Evolutionary conservation across 2,888 invertebrate species (phyloP), one percentile per base, ranked within the genome.

Genomic region (Caenorhabditis wallacei): DNA sequence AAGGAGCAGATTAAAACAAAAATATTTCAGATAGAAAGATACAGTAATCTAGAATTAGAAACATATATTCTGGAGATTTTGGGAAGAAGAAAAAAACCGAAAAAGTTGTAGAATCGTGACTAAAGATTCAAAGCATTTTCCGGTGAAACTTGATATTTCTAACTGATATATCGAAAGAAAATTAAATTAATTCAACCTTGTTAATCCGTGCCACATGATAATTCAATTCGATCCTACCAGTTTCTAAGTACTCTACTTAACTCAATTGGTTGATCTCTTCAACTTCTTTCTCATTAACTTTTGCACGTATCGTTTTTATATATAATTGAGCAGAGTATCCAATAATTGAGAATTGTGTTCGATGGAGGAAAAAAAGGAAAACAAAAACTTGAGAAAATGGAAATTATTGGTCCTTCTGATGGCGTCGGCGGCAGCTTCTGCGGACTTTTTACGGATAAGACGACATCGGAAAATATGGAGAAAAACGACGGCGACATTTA

Each of bases 401-500:
- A 66, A 75, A 51, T 75, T 57, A 75, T 66, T 75, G 75, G 75
- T 64, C 64, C 64, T 64, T 20, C n/a, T 35, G 61, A 46, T 16
- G 46, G 18, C 5, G 64, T 30, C 30, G 63, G 16, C 51, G 30
- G 30, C 30, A 43, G 13, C 43, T 56, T 13, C 61, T 43, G 40
- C 40, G 54, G 40, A 18, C 24, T 18, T 26, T 43, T 40, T 7
- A 53, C 57, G 75, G 75, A 66, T 75, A 66, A 75, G 75, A 75
- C 46, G 66, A 75, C 56, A 66, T 66, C 66, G 71, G 59, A 48
- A 66, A 72, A 61, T 72, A 69, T 46, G 53, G 53, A 48, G 53
- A 63, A 64, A 63, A 56, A 54, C 64, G 74, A 68, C 59, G 61
- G 43, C 68, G 75, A 68, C 76, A 76, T 76, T 76, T 76, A 76